A percentile compares a stretch with the other conserved stretches of the same genome.
phyloP scores from a whole-genome alignment of 2,113 vertebrate genomes.

The Zeus faber region DNA sequence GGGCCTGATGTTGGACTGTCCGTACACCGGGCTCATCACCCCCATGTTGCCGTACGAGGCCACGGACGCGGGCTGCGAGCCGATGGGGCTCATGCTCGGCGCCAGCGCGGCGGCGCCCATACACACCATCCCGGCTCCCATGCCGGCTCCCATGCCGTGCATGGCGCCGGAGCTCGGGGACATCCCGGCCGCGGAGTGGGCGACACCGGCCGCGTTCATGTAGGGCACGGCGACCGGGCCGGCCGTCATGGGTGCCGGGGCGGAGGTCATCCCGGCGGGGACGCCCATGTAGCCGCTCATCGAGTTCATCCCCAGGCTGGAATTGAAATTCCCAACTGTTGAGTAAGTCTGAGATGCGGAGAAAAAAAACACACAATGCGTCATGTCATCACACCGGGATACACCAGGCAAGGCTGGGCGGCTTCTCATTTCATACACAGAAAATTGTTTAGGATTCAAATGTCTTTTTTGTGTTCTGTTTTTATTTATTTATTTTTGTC shows the following conservation, averaged over 20 bases:
- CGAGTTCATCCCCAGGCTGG: conserved; percentile 82
- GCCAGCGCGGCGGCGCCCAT: conserved; percentile 76
- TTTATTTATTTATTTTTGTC: too few relatives aligned
- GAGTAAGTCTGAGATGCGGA: conserved; percentile 76
- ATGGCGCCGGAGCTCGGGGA: conserved; percentile 75
- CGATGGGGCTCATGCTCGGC: conserved; percentile 79
- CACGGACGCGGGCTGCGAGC: conserved; percentile 76
- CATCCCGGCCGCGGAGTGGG: conserved; percentile 80
- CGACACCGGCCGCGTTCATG: conserved; percentile 70
- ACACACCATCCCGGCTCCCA: conserved; percentile 34
- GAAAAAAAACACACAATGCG: neutral
- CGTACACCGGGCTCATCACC: conserved; percentile 84
- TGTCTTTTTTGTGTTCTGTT: too few relatives aligned
- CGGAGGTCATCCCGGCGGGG: conserved; percentile 79
- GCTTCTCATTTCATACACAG: too few relatives aligned
- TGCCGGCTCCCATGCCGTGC: conserved; percentile 44
- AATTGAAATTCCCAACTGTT: conserved; percentile 82
- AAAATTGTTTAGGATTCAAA: too few relatives aligned
- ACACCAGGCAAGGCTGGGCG: too few relatives aligned
- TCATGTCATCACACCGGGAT: too few relatives aligned
- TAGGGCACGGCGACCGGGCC: conserved; percentile 85
- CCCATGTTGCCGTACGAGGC: conserved; percentile 79
- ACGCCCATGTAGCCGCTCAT: conserved; percentile 85
- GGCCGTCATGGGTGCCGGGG: conserved; percentile 66
- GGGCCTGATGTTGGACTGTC: conserved; percentile 79